Evolutionary conservation across 2,113 vertebrate genomes (phyloP), one percentile per base, ranked within the genome.

Genomic region (Sinocyclocheilus anophthalmus): DNA sequence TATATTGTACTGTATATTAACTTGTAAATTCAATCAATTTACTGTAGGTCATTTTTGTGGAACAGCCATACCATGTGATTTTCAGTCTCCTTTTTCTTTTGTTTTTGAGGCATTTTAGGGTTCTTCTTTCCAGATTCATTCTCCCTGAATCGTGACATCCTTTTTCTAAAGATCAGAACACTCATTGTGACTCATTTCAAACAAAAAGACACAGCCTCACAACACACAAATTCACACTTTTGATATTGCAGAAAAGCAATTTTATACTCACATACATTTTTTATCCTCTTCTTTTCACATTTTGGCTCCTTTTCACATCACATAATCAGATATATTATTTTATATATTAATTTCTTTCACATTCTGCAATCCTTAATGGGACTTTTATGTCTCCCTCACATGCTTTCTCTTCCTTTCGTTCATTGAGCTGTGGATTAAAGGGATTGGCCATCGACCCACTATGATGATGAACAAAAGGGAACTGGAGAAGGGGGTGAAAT

Each of bases 401-500:
- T 83, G 63, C 78, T 86, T 67, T 45, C 30, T 76, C 53, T 55
- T 83, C 20, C 63, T 72, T 79, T 75, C 57, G 65, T 84, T 84
- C 26, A 53, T 42, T 61, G 57, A 50, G 65, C 55, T 75, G 45
- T 63, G 63, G 45, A 42, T 87, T 79, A 79, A 80, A 86, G 77
- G 39, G 84, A 24, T 69, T 78, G 86, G 81, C 84, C 65, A 59
- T 73, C 12, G 8, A 84, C 83, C 85, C 37, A 30, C 80, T 55
- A 76, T 83, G 83, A 48, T 57, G 45, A 84, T 88, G 65, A 81
- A 91, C 92, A 94, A 94, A 93, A 91, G 91, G 93, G 70, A 95
- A 94, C 37, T 45, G 88, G 94, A 95, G 92, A 92, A 87, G 57
- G 84, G 85, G 86, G 83, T 93, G 37, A 94, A 94, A 94, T 93